Percentiles rank a stretch among this genome's conserved stretches.
phyloP scores from a whole-genome alignment of 2,797 vertebrate species.

The Chiroxiphia lanceolata region DNA sequence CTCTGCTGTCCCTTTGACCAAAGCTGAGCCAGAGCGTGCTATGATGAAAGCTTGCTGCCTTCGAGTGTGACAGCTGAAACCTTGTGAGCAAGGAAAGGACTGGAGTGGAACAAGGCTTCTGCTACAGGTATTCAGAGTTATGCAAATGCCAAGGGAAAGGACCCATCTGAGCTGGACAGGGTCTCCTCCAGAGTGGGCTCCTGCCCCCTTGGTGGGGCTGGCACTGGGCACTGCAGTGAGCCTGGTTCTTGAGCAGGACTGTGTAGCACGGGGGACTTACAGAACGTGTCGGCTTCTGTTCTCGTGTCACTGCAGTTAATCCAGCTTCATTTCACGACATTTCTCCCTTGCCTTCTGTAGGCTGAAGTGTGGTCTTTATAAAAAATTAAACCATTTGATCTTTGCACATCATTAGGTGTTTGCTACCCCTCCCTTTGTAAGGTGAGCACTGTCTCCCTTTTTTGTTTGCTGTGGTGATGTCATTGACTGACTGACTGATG shows the following conservation, averaged over 20 bases:
- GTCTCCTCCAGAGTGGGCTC: not conserved
- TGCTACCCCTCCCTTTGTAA: not conserved
- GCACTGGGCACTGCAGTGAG: not conserved
- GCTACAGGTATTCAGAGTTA: not conserved
- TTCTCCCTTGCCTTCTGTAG: not conserved
- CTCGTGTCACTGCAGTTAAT: rapidly evolving
- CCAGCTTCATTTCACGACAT: not conserved
- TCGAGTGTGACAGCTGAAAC: not conserved
- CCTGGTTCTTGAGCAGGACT: not conserved
- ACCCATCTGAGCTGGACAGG: not conserved
- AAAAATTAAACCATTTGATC: not conserved
- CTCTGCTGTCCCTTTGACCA: not conserved
- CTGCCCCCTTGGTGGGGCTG: not conserved
- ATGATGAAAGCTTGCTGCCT: rapidly evolving
- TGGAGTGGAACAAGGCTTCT: not conserved
- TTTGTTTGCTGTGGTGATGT: not conserved
- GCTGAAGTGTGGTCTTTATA: not conserved
- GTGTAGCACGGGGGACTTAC: rapidly evolving
- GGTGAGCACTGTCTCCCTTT: not conserved
- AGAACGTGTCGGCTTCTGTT: rapidly evolving
- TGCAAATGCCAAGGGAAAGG: not conserved
- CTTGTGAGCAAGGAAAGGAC: not conserved
- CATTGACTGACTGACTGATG: not conserved
- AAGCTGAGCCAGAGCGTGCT: too few relatives aligned
- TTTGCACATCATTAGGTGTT: not conserved